A percentile compares a stretch with the other conserved stretches of the same genome.
These are phyloP conservation scores for Hetaerina americana DNA, from an alignment of 1,140 invertebrate genomes.

Conservation along the genomic window DNA sequence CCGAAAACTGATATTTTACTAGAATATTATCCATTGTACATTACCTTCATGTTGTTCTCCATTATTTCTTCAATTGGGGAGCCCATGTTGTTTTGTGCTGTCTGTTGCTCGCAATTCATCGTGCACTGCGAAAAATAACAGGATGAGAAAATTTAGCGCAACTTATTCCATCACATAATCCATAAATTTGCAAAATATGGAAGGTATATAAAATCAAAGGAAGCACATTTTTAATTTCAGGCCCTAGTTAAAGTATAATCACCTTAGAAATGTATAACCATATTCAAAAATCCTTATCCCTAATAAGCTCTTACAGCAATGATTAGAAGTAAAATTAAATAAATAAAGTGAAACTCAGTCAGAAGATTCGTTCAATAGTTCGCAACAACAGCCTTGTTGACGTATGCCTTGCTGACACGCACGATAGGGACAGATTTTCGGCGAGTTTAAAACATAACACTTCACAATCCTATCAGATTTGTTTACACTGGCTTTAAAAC, in stretches of 20 bases:
- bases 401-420: not conserved
- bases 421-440: not conserved
- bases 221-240: too few relatives aligned
- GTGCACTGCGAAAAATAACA: too few relatives aligned
- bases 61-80: not conserved
- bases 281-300: not conserved
- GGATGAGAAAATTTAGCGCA: too few relatives aligned
- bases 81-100: not conserved
- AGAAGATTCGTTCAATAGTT: not conserved
- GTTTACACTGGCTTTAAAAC: not conserved
- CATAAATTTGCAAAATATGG: too few relatives aligned
- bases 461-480: not conserved
- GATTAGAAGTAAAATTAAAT: too few relatives aligned
- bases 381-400: not conserved
- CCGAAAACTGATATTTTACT: too few relatives aligned
- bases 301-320: not conserved
- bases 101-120: too few relatives aligned
- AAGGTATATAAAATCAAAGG: too few relatives aligned
- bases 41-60: not conserved
- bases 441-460: not conserved
- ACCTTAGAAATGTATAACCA: not conserved
- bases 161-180: too few relatives aligned
- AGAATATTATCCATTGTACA: too few relatives aligned
- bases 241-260: too few relatives aligned
- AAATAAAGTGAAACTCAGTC: too few relatives aligned